Base-by-base conservation (phyloP, 2,888 invertebrate genomes). In the Drosophila rellima region DNA sequence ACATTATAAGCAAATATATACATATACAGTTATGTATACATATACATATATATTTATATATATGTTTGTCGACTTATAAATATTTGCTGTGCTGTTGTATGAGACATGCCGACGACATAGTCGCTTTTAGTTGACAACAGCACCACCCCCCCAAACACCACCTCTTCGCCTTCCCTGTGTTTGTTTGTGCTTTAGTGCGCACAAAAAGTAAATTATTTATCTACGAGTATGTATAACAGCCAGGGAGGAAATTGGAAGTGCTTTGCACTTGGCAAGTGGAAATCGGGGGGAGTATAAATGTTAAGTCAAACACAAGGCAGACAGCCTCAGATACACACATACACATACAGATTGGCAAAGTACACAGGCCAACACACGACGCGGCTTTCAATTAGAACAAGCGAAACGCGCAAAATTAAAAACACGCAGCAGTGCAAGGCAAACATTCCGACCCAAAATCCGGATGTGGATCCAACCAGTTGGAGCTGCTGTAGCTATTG, bases 351-450 rank as follows among this genome's bases (percentile, higher is more conserved):
- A 39, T 72, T 62, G 64, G 66, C 51, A 66, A 50, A 51, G 71
- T 71, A 87, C 79, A 87, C 82, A 55, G 51, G 18, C 47, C 44
- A 67, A 59, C 57, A 70, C 50, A 83, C 77, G 82, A 74, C 86
- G 88, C 88, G 88, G 86, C 86, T 83, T 83, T 83, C 83, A 84
- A 84, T 84, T 84, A 84, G 83, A 88, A 63, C 74, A 85, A 84
- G 89, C 89, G 88, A 90, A 90, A 88, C 91, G 91, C 84, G 88
- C 79, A 90, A 90, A 90, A 80, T 74, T 69, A 89, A 78, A 76
- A 87, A 89, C 78, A 81, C 87, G 83, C 87, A 78, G 68, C 74
- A 86, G 77, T 79, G 82, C 82, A 88, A 88, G 74, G 70, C 83
- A 83, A 88, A 88, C 88, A 83, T 61, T 51, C 66, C 26, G 20